Evolutionary conservation across 2,797 vertebrate species (phyloP), one percentile per base, ranked within the genome.

Genomic region (Adelosebastes latens): DNA sequence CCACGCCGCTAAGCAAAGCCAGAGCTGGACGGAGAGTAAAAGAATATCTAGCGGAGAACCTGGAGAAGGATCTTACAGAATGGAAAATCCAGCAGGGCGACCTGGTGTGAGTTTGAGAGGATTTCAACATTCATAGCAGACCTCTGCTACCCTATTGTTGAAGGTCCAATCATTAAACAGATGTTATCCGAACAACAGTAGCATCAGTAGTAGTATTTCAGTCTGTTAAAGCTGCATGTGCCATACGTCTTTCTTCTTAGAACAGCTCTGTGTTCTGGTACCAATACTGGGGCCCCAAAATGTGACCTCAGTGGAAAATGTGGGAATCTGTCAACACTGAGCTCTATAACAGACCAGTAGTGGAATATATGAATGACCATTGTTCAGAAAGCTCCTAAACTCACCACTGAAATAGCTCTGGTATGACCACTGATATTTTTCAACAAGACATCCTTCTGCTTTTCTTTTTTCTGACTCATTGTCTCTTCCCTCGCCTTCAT

Each of bases 11-110:
- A 81, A 81, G 72, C 60, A 55, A 81, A 85, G 66, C 77, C 86
- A 84, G 72, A 80, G 60, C 75, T 89, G 80, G 83, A 86, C 60
- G 0, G 18, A 61, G 34, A 84, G 82, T 58, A 78, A 86, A 83
- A 84, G 67, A 85, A 68, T 67, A 87, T 72, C 73, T 69, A 16
- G 56, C 29, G 61, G 70, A 80, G 63, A 77, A 83, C 34, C 67
- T 85, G 71, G 58, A 72, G 36, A 64, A 79, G 84, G 58, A 72
- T 87, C 75, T 92, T 72, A 77, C 25, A 6, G 8, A 70, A 88
- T 84, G 86, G 86, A 94, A 91, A 93, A 89, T 87, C 77, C 64
- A 72, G 74, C 65, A 31, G 67, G 59, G 76, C 8, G 42, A 84
- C 77, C 79, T 13, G 3, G 63, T 39, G 82, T 39, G 60, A 61